Evolutionary conservation across 2,113 vertebrate genomes (phyloP), one percentile per base, ranked within the genome.

Genomic region (Mirza zaza): DNA sequence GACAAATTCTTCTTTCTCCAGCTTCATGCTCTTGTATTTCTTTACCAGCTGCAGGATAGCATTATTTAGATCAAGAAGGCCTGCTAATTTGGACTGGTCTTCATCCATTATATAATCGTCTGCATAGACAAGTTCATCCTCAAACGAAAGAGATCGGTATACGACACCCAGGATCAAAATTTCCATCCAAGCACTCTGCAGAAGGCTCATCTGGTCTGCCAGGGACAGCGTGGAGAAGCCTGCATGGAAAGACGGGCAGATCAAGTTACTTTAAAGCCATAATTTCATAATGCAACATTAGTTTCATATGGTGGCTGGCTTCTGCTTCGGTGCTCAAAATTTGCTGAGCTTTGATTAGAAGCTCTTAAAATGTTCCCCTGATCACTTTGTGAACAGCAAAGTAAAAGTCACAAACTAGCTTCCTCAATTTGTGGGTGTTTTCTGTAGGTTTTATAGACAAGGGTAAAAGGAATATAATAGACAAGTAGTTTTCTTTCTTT

Each of bases 81-180:
- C 99, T 59, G 99, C 99, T 96, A 99, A 94, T 97, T 99, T 99
- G 73, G 99, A 99, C 97, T 99, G 99, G 97, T 99, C 99, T 99
- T 99, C 99, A 81, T 99, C 99, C 99, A 99, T 99, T 96, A 99
- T 99, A 98, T 99, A 99, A 99, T 99, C 99, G 98, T 99, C 99
- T 90, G 99, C 99, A 97, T 99, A 99, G 80, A 99, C 99, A 79
- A 99, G 98, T 99, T 99, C 99, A 98, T 99, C 99, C 97, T 99
- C 99, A 97, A 99, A 99, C 39, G 99, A 99, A 89, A 99, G 99
- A 21, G 99, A 99, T 95, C 99, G 99, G 99, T 99, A 99, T 85
- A 99, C 99, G 71, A 99, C 99, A 15, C 99, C 99, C 0, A 99
- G 99, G 98, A 99, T 99, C 99, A 99, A 98, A 98, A 99, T 99